Conservation (phyloP, 2,888 invertebrate species). For the Urechis unicinctus region DNA sequence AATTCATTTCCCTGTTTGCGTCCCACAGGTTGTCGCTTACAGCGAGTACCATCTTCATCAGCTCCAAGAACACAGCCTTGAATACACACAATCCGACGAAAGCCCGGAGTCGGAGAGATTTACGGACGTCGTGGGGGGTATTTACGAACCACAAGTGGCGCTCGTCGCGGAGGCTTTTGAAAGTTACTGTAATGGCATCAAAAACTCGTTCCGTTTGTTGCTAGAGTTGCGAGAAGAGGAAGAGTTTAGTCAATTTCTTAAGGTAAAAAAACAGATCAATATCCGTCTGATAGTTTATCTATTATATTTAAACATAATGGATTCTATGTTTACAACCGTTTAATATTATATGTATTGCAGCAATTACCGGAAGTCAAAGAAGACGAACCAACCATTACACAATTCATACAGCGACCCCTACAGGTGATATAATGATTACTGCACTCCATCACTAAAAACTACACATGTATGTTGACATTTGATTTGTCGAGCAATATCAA, state of each 20-base stretch:
- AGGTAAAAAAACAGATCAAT: background rate
- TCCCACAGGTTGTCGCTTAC: constrained; percentile 14
- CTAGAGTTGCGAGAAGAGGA: constrained; percentile 9
- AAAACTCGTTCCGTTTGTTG: constrained; percentile 23
- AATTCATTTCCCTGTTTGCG: background rate
- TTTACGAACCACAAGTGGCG: background rate
- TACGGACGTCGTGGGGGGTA: background rate
- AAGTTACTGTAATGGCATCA: constrained; percentile 38
- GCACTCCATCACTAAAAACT: too few relatives aligned
- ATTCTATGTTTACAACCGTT: too few relatives aligned
- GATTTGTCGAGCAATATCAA: too few relatives aligned
- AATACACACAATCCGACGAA: background rate
- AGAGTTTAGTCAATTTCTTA: constrained; percentile 16
- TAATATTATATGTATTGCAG: background rate
- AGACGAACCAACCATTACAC: constrained; percentile 6
- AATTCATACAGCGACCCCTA: constrained; percentile 17
- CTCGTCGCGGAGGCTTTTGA: constrained; percentile 38
- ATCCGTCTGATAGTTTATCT: constrained; percentile 7
- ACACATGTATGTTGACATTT: too few relatives aligned
- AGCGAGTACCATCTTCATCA: constrained; percentile 4
- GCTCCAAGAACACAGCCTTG: background rate
- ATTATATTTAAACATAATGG: background rate
- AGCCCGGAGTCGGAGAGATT: background rate
- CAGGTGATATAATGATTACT: constrained; percentile 7
- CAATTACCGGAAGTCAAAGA: background rate